These are phyloP conservation scores for Drosophila miranda DNA, from an alignment of 1,140 invertebrate species.

Conservation along the genomic window DNA sequence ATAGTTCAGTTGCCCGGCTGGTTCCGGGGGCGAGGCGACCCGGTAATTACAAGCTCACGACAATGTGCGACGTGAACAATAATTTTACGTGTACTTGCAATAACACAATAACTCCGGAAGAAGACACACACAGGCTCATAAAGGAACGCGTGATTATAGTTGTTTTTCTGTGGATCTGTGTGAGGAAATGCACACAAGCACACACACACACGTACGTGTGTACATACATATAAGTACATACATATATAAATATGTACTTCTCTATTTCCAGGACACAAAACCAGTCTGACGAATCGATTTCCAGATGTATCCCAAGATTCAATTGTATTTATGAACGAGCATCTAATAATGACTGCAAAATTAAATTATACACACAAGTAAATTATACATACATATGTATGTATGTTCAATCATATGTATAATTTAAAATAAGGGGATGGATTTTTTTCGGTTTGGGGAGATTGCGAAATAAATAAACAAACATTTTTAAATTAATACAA, in stretches of 20 bases:
- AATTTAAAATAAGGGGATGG: constrained; percentile 21
- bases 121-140: constrained; percentile 40
- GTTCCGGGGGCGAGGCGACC: constrained; percentile 32
- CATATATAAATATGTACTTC: neutral
- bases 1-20: constrained; percentile 1
- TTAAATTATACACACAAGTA: neutral
- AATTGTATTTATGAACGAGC: neutral
- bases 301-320: neutral
- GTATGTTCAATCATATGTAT: neutral
- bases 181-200: constrained; percentile 34
- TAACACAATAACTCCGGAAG: constrained; percentile 77
- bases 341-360: neutral
- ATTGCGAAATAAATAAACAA: constrained; percentile 2
- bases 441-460: neutral
- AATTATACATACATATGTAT: neutral
- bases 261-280: too few species aligned
- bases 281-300: too few species aligned
- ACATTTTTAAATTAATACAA: neutral
- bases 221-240: neutral
- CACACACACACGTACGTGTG: too few species aligned
- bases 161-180: constrained; percentile 16
- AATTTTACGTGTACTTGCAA: constrained; percentile 75
- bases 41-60: constrained; percentile 74
- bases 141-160: constrained; percentile 15
- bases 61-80: constrained; percentile 70